Percentiles rank a stretch among this genome's conserved stretches.
Conservation (phyloP, 2,888 invertebrate species). For the Catocala sponsa region DNA sequence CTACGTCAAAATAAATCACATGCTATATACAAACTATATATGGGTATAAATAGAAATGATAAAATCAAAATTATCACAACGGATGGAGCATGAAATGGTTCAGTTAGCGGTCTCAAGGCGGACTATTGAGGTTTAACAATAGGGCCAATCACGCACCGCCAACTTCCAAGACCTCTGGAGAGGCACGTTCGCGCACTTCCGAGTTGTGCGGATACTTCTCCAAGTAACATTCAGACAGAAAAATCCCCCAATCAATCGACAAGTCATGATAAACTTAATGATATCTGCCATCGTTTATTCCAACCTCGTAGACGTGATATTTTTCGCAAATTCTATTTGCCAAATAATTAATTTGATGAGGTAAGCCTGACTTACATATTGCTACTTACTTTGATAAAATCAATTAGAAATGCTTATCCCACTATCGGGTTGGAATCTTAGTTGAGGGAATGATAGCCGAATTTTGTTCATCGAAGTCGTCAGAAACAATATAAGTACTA, state of each 20-base stretch:
- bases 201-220: conserved; percentile 67
- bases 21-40: not conserved
- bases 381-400: too few relatives aligned
- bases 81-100: conserved; percentile 60
- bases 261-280: conserved; percentile 64
- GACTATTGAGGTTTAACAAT: conserved; percentile 82
- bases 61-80: conserved; percentile 42
- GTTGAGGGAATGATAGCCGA: too few relatives aligned
- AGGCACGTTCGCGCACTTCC: conserved; percentile 78
- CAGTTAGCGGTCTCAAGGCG: conserved; percentile 73
- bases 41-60: conserved; percentile 18
- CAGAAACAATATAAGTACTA: conserved; percentile 6
- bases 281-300: conserved; percentile 62
- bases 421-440: not conserved
- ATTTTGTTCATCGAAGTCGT: too few relatives aligned
- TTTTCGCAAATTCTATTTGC: conserved; percentile 35
- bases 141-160: conserved; percentile 79
- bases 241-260: conserved; percentile 63
- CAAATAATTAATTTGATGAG: conserved; percentile 5
- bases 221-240: conserved; percentile 56
- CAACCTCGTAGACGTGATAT: conserved; percentile 34
- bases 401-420: too few relatives aligned
- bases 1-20: not conserved
- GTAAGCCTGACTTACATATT: conserved; percentile 8
- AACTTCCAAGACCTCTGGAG: conserved; percentile 73